Evolutionary conservation across 2,113 vertebrate genomes (phyloP), one percentile per base, ranked within the genome.

Genomic region (Microcebus tavaratra): DNA sequence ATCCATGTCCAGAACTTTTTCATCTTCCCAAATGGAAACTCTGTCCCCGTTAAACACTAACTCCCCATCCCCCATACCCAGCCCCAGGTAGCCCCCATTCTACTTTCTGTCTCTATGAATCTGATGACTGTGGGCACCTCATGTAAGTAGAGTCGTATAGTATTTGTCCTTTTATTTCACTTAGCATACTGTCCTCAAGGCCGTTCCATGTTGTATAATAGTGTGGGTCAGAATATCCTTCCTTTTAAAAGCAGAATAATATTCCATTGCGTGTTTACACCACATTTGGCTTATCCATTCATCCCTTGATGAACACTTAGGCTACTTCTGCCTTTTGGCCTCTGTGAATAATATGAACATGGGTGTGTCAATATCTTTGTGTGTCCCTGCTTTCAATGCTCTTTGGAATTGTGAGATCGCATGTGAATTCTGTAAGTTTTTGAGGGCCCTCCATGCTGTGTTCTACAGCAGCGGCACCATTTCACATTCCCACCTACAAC

Each of bases 41-140:
- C 79, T 23, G 8, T 18, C 7, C 12, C 8, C 18, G 7, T 36
- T 15, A 34, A 57, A 55, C 72, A 5, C 1, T 1, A 80, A 21
- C 14, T 50, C 8, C 57, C 9, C 78, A 11, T 5, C 1, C 18
- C 4, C 0, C 4, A 0, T 6, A 31, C n/a, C n/a, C 8, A 2
- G n/a, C 4, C 17, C 39, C 29, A 12, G 11, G 25, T 6, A 81
- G 11, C 34, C 31, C 3, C 34, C 20, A 14, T 21, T 48, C 29
- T 31, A 6, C 27, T 92, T 50, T 21, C 6, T 18, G 6, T 78
- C 17, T 61, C 1, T 12, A 0, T 72, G 90, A 63, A 79, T 23
- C 1, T 42, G 72, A 72, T 36, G 21, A 42, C 61, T 57, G 31
- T 11, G 21, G 48, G 81, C 4, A 13, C 36, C 25, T 83, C 75